phyloP scores from a whole-genome alignment of 2,797 vertebrate genomes.

The Catostomus latipinnis region DNA sequence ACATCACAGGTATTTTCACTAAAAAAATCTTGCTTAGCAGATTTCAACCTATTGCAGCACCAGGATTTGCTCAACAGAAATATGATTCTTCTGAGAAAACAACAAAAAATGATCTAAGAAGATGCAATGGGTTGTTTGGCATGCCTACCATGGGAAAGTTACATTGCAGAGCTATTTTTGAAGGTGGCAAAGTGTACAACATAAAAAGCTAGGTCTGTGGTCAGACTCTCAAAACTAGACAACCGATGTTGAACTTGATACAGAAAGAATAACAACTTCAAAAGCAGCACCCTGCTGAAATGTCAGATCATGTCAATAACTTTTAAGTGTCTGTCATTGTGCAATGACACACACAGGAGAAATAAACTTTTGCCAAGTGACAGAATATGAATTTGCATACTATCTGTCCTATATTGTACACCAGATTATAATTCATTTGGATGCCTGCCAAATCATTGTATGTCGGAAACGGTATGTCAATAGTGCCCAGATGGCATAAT shows the following conservation, averaged over 20 bases:
- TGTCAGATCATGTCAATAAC: neutral
- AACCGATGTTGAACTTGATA: slow-evolving; percentile 6
- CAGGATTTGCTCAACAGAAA: slow-evolving; percentile 11
- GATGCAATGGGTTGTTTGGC: neutral
- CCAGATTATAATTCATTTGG: neutral
- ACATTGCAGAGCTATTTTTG: neutral
- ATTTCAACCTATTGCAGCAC: slow-evolving; percentile 25
- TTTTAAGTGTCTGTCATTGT: neutral
- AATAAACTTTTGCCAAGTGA: no score
- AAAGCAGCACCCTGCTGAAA: neutral
- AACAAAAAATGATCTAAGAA: neutral
- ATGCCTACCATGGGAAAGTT: neutral
- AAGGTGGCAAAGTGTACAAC: neutral
- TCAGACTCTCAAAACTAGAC: slow-evolving; percentile 22
- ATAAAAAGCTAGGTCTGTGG: slow-evolving; percentile 1
- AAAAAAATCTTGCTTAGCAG: slow-evolving; percentile 6
- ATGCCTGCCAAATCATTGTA: no score
- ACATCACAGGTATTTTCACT: slow-evolving; percentile 1
- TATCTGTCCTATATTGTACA: neutral
- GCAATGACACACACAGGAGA: no score
- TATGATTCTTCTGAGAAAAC: neutral
- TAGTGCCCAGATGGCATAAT: no score
- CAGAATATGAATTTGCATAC: no score
- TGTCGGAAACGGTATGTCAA: no score
- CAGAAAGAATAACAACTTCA: slow-evolving; percentile 11